phyloP scores from a whole-genome alignment of 1,140 invertebrate genomes.

The Zaprionus camerounensis region DNA sequence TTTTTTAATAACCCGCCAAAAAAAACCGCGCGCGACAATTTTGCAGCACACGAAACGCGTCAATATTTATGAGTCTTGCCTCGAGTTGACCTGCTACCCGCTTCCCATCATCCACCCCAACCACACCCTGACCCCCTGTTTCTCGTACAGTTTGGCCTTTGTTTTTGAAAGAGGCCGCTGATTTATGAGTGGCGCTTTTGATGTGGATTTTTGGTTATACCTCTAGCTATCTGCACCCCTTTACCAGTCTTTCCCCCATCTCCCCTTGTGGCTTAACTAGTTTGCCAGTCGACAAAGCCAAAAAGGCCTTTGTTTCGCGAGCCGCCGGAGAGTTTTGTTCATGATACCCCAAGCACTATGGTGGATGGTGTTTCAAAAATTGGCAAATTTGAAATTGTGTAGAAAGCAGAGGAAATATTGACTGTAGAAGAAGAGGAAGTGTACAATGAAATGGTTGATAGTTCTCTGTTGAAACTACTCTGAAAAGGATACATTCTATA shows the following conservation, averaged over 20 bases:
- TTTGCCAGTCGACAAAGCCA: constrained; percentile 36
- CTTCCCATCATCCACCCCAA: neutral
- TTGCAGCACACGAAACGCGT: constrained; percentile 62
- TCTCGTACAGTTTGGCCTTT: constrained; percentile 33
- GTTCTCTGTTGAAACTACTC: no score
- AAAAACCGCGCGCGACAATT: constrained; percentile 74
- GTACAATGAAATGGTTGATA: no score
- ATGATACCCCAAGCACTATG: constrained; percentile 17
- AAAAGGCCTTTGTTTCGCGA: constrained; percentile 28
- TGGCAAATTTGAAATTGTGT: neutral
- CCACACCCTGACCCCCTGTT: neutral
- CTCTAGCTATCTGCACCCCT: neutral
- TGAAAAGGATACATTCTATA: no score
- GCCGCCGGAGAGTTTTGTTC: constrained; percentile 22
- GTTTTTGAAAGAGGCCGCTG: constrained; percentile 48
- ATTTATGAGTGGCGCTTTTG: constrained; percentile 55
- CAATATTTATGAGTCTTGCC: constrained; percentile 71
- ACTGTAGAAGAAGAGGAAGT: fast-evolving
- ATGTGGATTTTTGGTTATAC: constrained; percentile 48
- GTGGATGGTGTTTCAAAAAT: neutral
- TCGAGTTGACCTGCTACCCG: constrained; percentile 3
- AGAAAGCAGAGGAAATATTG: no score
- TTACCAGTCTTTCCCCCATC: neutral
- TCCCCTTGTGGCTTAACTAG: constrained; percentile 47
- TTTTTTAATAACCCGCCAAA: constrained; percentile 73